Base-by-base conservation (phyloP, 2,797 vertebrate genomes). In the Helicolenus hilgendorfi region DNA sequence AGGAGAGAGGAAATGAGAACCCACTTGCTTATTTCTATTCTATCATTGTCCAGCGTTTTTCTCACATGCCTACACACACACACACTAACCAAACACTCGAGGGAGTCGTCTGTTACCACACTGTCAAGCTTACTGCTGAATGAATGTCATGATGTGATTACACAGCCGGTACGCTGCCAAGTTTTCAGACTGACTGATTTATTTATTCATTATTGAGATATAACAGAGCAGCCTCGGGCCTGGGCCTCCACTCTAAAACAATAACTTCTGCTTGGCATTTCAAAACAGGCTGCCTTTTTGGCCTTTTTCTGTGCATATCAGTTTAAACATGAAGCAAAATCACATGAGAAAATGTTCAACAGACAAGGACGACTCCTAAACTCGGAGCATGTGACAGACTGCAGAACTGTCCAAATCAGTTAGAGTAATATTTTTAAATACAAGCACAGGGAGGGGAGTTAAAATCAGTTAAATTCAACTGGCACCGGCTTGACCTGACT, bases 101-200 rank as follows among this genome's bases (percentile, higher is more conserved):
- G 79, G 62, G 69, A 89, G 81, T 84, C 1, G 56, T 88, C 79
- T 77, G 82, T 91, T 83, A 89, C 79, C 73, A 89, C 79, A 53
- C 79, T 77, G 83, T 92, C 73, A 69, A 64, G 79, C 83, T 85
- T 22, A 73, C 24, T 64, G 38, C 81, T 81, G 67, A 89, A 85
- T 72, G 58, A 81, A 86, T 85, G 88, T 85, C 84, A 86, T 79
- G 73, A 88, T 79, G 77, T 38, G 81, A 94, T 93, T 86, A 86
- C 62, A 87, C 72, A 55, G 65, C 41, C 71, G 38, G 36, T 38
- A 18, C 2, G 7, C 85, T 88, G 93, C 87, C 92, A 94, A 89
- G 72, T 79, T 83, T 90, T 73, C 55, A 22, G 56, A 35, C 15
- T 49, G 78, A 83, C 29, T 75, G 84, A 95, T 91, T 91, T 85